phyloP scores from a whole-genome alignment of 2,113 vertebrate species.

The Etheostoma spectabile region DNA sequence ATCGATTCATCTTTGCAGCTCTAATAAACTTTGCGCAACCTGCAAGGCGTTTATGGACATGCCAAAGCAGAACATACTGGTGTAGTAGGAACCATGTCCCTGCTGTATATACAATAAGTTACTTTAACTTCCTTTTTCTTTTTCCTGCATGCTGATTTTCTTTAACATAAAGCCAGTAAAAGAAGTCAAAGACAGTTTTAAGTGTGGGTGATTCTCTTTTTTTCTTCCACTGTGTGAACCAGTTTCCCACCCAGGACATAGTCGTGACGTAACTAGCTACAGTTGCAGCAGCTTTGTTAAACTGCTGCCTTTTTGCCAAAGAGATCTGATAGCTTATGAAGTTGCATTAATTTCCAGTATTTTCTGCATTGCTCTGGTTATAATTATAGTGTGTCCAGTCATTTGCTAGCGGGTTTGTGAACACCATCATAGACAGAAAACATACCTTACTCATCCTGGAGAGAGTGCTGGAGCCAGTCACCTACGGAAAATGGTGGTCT shows the following conservation, averaged over 20 bases:
- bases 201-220: not conserved
- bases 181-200: not conserved
- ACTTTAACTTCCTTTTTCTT: not conserved
- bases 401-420: not conserved
- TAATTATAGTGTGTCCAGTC: no score
- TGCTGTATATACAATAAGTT: not conserved
- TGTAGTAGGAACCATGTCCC: not conserved
- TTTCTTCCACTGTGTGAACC: no score
- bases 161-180: not conserved
- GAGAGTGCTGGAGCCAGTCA: constrained; percentile 50
- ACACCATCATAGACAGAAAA: not conserved
- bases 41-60: not conserved
- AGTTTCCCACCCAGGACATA: not conserved
- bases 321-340: not conserved
- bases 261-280: not conserved
- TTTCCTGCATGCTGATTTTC: not conserved
- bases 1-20: no score
- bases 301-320: not conserved
- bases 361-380: not conserved
- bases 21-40: not conserved
- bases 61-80: not conserved
- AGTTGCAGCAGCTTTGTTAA: not conserved
- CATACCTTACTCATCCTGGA: constrained; percentile 81
- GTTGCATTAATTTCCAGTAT: not conserved
- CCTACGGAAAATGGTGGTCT: constrained; percentile 58